Conservation (phyloP, 2,797 vertebrate genomes). For the Linurgus olivaceus region DNA sequence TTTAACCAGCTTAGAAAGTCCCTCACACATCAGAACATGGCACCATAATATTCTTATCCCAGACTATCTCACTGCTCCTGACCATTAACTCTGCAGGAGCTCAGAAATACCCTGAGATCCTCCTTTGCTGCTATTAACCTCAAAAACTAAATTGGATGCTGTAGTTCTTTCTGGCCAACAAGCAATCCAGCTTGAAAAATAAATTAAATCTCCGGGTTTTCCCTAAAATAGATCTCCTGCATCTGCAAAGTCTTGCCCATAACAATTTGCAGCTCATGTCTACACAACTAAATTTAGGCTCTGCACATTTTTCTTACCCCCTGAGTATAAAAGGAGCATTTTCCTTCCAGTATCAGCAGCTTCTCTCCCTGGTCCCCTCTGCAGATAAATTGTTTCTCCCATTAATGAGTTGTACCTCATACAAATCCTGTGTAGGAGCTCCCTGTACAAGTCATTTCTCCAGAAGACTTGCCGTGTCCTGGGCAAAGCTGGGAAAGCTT, state of each 20-base stretch:
- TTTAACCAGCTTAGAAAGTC: neutral
- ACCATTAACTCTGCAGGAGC: conserved; percentile 8
- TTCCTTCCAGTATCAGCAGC: neutral
- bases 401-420: conserved; percentile 23
- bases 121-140: neutral
- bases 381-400: conserved; percentile 14
- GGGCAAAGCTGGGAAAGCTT: conserved; percentile 53
- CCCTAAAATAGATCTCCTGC: neutral
- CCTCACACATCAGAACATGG: neutral
- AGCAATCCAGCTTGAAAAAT: neutral
- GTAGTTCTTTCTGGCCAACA: neutral
- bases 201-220: neutral
- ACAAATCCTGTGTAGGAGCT: conserved; percentile 22
- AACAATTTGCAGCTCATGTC: neutral
- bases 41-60: neutral
- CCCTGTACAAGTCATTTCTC: conserved; percentile 31
- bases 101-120: neutral
- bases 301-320: neutral
- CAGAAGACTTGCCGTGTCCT: conserved; percentile 39
- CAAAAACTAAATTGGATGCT: neutral
- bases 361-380: neutral
- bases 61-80: neutral
- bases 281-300: neutral
- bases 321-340: neutral
- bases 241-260: neutral